phyloP scores from a whole-genome alignment of 2,888 invertebrate species.

The Stegana nigrithorax region DNA sequence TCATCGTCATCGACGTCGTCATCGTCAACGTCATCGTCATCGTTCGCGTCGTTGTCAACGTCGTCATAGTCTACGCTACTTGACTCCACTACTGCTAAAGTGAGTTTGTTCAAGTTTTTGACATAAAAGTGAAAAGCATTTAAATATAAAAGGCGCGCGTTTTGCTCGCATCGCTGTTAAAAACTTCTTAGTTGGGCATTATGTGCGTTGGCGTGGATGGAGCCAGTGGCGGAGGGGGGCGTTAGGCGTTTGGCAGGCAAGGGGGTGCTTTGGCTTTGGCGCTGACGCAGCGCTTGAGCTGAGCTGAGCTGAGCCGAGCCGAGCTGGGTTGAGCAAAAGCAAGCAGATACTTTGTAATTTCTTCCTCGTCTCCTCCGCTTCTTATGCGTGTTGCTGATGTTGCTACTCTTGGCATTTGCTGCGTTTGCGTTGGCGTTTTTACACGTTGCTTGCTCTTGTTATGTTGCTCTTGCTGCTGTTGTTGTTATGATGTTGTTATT shows the following conservation, averaged over 20 bases:
- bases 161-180: no score
- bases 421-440: not conserved
- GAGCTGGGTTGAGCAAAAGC: no score
- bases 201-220: no score
- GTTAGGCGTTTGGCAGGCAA: not conserved
- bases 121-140: slow-evolving; percentile 63
- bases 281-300: not conserved
- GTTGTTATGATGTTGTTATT: no score
- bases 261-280: not conserved
- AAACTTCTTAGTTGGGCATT: no score
- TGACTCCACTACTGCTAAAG: slow-evolving; percentile 43
- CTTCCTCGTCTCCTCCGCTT: no score
- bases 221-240: slow-evolving; percentile 31
- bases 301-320: no score
- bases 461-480: no score
- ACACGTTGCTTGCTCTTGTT: no score
- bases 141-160: slow-evolving; percentile 51
- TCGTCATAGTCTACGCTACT: slow-evolving; percentile 35
- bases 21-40: slow-evolving; percentile 21
- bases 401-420: not conserved
- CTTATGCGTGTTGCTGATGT: no score
- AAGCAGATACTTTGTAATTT: slow-evolving; percentile 10
- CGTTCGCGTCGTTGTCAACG: slow-evolving; percentile 41
- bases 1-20: slow-evolving; percentile 41
- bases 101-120: slow-evolving; percentile 56